Base-by-base conservation (phyloP, 2,797 vertebrate species). In the Mycteria americana region DNA sequence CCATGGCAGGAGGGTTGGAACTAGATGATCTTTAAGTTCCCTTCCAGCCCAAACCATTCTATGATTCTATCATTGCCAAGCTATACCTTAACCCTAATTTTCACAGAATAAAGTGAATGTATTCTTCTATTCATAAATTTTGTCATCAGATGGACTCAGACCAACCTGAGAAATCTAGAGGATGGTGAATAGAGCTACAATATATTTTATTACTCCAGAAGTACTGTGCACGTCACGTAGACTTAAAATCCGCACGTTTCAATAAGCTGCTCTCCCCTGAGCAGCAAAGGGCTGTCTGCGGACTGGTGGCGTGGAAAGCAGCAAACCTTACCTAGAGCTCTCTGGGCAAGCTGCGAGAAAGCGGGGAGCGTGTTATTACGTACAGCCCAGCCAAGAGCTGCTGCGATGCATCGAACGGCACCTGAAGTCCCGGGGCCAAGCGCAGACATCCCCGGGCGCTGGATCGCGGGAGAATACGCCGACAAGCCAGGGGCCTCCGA, bases 361-460 rank as follows among this genome's bases (percentile, higher is more conserved):
- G 45, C 2, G 11, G 19, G 43, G n/a, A 41, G 33, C 18, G 15
- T 2, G 25, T 24, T 3, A 3, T 1, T 10, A 7, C 4, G 0
- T 0, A 1, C 45, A 18, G 63, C 54, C 18, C 41, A 7, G 8
- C 30, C 21, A 11, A 27, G 37, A 6, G 45, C 39, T 45, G 39
- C 80, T 15, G 39, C 9, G 2, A 0, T 0, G 27, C 16, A 6
- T 2, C 1, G 3, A 18, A 1, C 17, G 17, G 48, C n/a, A 8
- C 5, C 56, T 16, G 22, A 15, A 7, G 33, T 23, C 11, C 62
- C 3, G 13, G 11, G 17, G 7, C 3, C 31, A 7, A 12, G 10
- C 2, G 27, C 45, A 18, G 28, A 7, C 57, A 8, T 1, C 22
- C 11, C 10, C 31, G 11, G 69, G 56, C 27, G 50, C n/a, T 5